Conservation (phyloP, 1,140 invertebrate species). For the Drepana arcuata region DNA sequence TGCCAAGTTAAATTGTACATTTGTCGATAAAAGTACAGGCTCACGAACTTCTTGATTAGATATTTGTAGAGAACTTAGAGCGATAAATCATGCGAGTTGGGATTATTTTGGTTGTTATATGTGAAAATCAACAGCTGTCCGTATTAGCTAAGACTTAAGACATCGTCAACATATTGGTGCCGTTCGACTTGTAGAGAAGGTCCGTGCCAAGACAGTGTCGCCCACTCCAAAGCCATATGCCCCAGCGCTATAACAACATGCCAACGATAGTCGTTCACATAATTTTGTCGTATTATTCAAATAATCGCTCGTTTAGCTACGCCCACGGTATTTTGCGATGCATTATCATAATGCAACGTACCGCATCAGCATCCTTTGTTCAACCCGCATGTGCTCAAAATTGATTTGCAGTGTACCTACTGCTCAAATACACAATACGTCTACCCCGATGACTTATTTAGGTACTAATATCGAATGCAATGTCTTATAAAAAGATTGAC, state of each 20-base stretch:
- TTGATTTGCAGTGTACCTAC: slow-evolving; percentile 20
- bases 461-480: too few relatives aligned
- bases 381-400: slow-evolving; percentile 18
- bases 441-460: slow-evolving; percentile 6
- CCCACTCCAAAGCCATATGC: not conserved
- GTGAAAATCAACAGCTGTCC: too few relatives aligned
- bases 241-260: not conserved
- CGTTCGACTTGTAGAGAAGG: too few relatives aligned
- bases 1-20: too few relatives aligned
- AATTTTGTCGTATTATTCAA: slow-evolving; percentile 19
- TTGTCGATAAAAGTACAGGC: too few relatives aligned
- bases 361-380: slow-evolving; percentile 27
- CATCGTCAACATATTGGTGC: too few relatives aligned
- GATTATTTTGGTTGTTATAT: too few relatives aligned
- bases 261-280: slow-evolving; percentile 1
- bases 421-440: slow-evolving; percentile 3
- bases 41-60: too few relatives aligned
- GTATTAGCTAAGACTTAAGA: too few relatives aligned
- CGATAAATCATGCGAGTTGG: too few relatives aligned
- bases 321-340: slow-evolving; percentile 20
- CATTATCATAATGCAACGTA: slow-evolving; percentile 35
- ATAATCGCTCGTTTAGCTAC: slow-evolving; percentile 15
- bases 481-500: too few relatives aligned
- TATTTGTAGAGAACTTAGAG: too few relatives aligned
- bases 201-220: slow-evolving; percentile 9